Evolutionary conservation across 2,888 invertebrate species (phyloP).

Genomic region (Pristionchus fissidentatus): DNA sequence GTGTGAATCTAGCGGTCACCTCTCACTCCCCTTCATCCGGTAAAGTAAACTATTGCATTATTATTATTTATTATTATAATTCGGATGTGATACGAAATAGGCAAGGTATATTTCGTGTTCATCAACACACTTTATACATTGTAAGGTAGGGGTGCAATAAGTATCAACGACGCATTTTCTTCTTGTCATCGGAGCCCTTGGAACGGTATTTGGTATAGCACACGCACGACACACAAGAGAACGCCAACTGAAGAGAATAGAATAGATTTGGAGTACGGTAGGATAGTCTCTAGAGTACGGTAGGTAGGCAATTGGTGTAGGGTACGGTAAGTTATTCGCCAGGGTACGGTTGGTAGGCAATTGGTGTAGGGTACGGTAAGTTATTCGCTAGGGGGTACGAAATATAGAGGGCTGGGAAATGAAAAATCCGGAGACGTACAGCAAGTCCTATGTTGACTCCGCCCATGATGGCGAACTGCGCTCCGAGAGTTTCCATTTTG

Average conservation of each 20-base stretch:
- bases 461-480: not conserved
- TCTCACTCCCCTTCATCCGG: too few species aligned
- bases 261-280: not conserved
- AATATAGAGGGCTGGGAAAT: too few species aligned
- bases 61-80: too few species aligned
- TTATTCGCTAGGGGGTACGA: too few species aligned
- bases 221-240: not conserved
- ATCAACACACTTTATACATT: too few species aligned
- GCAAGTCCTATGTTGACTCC: slow-evolving; percentile 3
- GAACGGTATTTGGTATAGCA: slow-evolving; percentile 41
- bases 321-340: not conserved
- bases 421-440: too few species aligned
- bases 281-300: not conserved
- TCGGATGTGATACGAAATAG: too few species aligned
- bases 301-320: not conserved
- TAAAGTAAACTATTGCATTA: too few species aligned
- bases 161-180: slow-evolving; percentile 43
- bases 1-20: too few species aligned
- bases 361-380: not conserved
- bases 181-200: slow-evolving; percentile 40
- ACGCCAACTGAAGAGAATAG: not conserved
- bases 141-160: too few species aligned
- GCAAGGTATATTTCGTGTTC: too few species aligned
- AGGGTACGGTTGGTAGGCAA: not conserved
- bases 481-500: not conserved